Percentiles rank a stretch among this genome's conserved stretches.
Evolutionary conservation across 2,113 vertebrate genomes (phyloP).

Genomic region (Girardinichthys multiradiatus): DNA sequence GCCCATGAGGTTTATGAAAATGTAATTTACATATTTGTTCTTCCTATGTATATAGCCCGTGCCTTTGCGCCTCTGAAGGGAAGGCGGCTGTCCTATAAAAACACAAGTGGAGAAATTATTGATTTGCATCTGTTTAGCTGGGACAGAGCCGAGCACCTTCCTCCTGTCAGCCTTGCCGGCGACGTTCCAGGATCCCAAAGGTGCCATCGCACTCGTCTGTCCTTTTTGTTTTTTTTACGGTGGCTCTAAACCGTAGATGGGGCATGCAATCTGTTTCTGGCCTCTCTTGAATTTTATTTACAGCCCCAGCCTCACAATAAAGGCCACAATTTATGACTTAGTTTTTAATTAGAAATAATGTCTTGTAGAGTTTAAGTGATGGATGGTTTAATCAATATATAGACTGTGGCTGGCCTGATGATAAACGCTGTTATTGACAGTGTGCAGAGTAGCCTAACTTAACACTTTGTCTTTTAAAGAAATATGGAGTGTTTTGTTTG

Average conservation of each 20-base stretch:
- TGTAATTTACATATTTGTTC: slow-evolving; percentile 52
- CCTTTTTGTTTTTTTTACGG: slow-evolving; percentile 33
- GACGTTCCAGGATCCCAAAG: slow-evolving; percentile 47
- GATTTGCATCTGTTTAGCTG: slow-evolving; percentile 68
- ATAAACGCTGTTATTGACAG: slow-evolving; percentile 74
- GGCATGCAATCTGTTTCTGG: slow-evolving; percentile 73
- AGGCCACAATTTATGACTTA: slow-evolving; percentile 85
- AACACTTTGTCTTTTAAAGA: slow-evolving; percentile 76
- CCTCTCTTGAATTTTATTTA: slow-evolving; percentile 87
- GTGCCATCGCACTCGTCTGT: slow-evolving; percentile 54
- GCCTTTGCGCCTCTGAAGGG: slow-evolving; percentile 20
- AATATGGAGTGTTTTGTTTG: slow-evolving; percentile 67
- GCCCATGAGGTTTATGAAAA: slow-evolving; percentile 49
- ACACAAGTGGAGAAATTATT: slow-evolving; percentile 58
- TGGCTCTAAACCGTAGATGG: slow-evolving; percentile 59
- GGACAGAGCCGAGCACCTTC: slow-evolving; percentile 26
- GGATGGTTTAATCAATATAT: slow-evolving; percentile 85
- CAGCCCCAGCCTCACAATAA: slow-evolving; percentile 78
- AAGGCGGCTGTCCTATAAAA: slow-evolving; percentile 49
- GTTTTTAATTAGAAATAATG: slow-evolving; percentile 96
- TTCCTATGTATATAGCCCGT: slow-evolving; percentile 27
- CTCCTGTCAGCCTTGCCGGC: slow-evolving; percentile 24
- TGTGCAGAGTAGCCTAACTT: slow-evolving; percentile 71
- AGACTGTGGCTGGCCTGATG: slow-evolving; percentile 67
- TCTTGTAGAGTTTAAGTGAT: slow-evolving; percentile 84